These are phyloP conservation scores for pig (Sus scrofa) DNA, from an alignment of 2,113 vertebrate species.

Conservation along the genomic window T2T-Sscrofa CM000817.6:23985001-23985500, in stretches of 20 bases:
- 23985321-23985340: background rate
- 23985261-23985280: background rate
- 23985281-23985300: background rate
- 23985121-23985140: background rate
- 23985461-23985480: constrained; percentile 24
- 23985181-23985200: background rate
- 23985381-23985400: background rate
- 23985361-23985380: background rate
- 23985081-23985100: background rate
- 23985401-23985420: background rate
- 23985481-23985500: constrained; percentile 18
- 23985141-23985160: background rate
- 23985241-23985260: background rate
- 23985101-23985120: background rate
- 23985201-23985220: background rate
- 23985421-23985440: background rate
- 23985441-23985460: background rate
- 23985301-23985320: background rate
- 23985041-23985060: background rate
- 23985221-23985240: background rate
- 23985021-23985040: background rate
- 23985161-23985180: background rate
- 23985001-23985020: background rate
- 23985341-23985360: background rate
- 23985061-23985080: background rate